A percentile compares a stretch with the other conserved stretches of the same genome.
Evolutionary conservation across 2,797 vertebrate genomes (phyloP).

Genomic region (Luscinia luscinia): DNA sequence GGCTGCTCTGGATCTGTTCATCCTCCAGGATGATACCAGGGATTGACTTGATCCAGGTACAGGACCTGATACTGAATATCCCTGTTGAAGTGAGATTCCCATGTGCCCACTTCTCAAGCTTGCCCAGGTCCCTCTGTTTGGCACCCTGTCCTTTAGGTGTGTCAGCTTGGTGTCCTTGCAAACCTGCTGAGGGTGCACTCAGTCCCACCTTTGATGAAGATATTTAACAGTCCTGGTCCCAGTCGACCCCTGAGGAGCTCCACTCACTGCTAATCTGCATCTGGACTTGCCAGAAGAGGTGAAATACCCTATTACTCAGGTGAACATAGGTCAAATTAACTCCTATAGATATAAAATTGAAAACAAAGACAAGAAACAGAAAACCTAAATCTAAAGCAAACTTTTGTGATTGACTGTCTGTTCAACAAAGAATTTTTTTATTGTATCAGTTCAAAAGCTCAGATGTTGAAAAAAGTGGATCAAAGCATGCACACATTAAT

Average conservation of each 20-base stretch:
- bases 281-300: not conserved
- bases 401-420: not conserved
- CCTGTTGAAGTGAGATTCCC: not conserved
- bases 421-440: not conserved
- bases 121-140: not conserved
- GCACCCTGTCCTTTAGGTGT: accelerated
- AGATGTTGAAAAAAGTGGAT: not conserved
- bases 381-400: not conserved
- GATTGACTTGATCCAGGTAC: not conserved
- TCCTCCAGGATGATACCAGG: accelerated
- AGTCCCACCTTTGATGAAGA: not conserved
- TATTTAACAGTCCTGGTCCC: not conserved
- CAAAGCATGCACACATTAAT: not conserved
- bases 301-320: not conserved
- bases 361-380: not conserved
- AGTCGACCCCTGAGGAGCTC: accelerated
- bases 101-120: not conserved
- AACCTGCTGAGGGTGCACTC: not conserved
- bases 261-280: not conserved
- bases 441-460: not conserved
- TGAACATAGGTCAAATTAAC: not conserved
- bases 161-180: not conserved
- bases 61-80: not conserved
- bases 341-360: not conserved
- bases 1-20: not conserved